Conservation (phyloP, 2,888 invertebrate genomes). For the Xestia rhomboidea region DNA sequence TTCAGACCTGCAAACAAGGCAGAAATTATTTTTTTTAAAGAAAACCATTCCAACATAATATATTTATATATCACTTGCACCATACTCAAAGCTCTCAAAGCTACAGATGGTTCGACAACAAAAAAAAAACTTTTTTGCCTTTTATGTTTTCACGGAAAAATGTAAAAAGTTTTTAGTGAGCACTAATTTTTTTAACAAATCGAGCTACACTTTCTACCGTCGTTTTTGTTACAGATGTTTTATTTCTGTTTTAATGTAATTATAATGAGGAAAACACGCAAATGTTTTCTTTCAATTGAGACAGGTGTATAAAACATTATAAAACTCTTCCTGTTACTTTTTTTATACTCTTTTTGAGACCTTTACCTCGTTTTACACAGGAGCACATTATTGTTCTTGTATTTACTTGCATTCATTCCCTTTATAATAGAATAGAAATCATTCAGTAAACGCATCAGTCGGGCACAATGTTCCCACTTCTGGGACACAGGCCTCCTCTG, state of each 20-base stretch:
- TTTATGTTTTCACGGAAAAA: slow-evolving; percentile 39
- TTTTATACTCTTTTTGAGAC: neutral
- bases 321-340: neutral
- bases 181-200: slow-evolving; percentile 31
- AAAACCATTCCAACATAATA: no score
- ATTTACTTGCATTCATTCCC: no score
- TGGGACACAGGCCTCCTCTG: neutral
- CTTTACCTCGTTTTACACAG: no score
- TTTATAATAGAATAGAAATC: no score
- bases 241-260: neutral
- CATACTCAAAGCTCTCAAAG: slow-evolving; percentile 58
- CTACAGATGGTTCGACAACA: slow-evolving; percentile 78
- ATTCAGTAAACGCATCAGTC: no score
- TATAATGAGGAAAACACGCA: neutral
- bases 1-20: neutral
- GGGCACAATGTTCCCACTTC: no score
- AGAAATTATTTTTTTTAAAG: no score
- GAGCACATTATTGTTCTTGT: neutral
- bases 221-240: slow-evolving; percentile 3
- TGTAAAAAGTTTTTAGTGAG: slow-evolving; percentile 44
- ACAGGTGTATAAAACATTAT: neutral
- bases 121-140: slow-evolving; percentile 57
- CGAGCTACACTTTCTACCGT: neutral
- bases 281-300: slow-evolving; percentile 13
- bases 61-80: slow-evolving; percentile 40